A percentile compares a stretch with the other conserved stretches of the same genome.
Conservation (phyloP, 2,888 invertebrate genomes). For the Xylocampa areola region DNA sequence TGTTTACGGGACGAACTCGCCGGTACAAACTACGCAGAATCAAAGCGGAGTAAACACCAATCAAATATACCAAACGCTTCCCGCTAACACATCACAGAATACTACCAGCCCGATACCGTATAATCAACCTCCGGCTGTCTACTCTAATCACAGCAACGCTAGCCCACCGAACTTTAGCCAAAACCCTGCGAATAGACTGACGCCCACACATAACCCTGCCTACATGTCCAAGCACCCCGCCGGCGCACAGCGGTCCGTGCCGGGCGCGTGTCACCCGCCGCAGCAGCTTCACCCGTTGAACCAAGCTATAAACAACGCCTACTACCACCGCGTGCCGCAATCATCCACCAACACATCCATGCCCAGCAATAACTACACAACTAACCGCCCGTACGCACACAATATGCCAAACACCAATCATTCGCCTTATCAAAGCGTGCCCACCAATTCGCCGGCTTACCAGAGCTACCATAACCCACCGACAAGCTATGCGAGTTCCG, state of each 20-base stretch:
- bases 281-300: constrained; percentile 76
- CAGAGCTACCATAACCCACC: constrained; percentile 87
- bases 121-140: constrained; percentile 79
- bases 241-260: constrained; percentile 75
- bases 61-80: constrained; percentile 81
- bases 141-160: constrained; percentile 74
- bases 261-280: constrained; percentile 81
- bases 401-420: constrained; percentile 67
- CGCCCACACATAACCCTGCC: constrained; percentile 77
- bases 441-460: constrained; percentile 84
- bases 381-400: constrained; percentile 74
- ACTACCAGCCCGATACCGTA: constrained; percentile 80
- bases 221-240: constrained; percentile 75
- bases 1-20: constrained; percentile 76
- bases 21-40: constrained; percentile 68
- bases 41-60: constrained; percentile 67
- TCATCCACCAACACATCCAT: constrained; percentile 68
- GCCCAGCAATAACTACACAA: constrained; percentile 67
- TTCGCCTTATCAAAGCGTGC: constrained; percentile 85
- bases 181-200: constrained; percentile 81
- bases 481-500: constrained; percentile 84
- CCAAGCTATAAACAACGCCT: constrained; percentile 80
- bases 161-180: constrained; percentile 73
- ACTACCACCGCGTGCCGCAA: constrained; percentile 82
- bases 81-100: constrained; percentile 72